Conservation (phyloP, 2,113 vertebrate species). For the Trogon melanurus region DNA sequence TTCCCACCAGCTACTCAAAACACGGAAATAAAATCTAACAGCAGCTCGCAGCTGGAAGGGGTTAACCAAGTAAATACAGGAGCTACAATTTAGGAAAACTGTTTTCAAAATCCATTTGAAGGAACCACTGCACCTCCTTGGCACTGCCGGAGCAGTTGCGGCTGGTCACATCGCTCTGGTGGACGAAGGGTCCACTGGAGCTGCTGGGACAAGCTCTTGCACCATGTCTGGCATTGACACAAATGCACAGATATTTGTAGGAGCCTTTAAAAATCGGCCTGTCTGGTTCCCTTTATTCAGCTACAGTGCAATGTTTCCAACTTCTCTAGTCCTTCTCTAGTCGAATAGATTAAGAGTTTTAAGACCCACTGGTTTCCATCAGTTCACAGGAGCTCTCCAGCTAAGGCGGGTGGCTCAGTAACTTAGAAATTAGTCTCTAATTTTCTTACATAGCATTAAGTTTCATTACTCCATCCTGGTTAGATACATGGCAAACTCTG, state of each 20-base stretch:
- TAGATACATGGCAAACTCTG: background rate
- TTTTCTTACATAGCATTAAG: background rate
- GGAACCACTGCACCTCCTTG: background rate
- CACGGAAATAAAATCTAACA: background rate
- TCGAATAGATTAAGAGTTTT: background rate
- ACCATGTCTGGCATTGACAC: background rate
- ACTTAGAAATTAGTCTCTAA: background rate
- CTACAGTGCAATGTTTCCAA: accelerated
- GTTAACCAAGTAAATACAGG: background rate
- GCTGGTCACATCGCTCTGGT: accelerated
- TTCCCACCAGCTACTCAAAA: background rate
- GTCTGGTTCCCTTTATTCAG: background rate
- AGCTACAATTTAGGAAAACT: background rate
- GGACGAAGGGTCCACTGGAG: too few species aligned
- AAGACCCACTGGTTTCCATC: background rate
- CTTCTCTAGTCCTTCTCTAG: background rate
- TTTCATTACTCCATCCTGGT: background rate
- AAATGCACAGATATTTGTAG: background rate
- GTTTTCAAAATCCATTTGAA: background rate
- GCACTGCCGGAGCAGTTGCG: background rate
- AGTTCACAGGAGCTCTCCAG: background rate
- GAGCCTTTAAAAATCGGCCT: background rate
- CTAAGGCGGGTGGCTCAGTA: background rate
- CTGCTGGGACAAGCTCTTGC: background rate
- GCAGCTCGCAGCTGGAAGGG: background rate